A percentile compares a stretch with the other conserved stretches of the same genome.
These are phyloP conservation scores for Micromesistius poutassou DNA, from an alignment of 2,797 vertebrate species.

Conservation along the genomic window DNA sequence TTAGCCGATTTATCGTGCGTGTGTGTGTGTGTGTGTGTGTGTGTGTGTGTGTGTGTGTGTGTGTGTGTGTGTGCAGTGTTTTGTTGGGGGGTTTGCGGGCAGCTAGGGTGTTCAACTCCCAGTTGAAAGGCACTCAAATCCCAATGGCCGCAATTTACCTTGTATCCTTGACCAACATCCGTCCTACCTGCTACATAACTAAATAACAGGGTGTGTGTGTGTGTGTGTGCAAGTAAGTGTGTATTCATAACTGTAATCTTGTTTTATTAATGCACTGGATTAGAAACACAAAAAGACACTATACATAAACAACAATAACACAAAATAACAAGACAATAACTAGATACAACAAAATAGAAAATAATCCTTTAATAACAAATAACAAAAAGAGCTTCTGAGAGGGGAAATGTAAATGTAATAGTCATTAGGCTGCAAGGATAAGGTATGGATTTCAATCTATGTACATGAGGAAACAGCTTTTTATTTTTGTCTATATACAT, in stretches of 20 bases:
- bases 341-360: not conserved
- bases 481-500: not conserved
- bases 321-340: not conserved
- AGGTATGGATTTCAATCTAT: not conserved
- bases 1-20: not conserved
- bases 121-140: not conserved
- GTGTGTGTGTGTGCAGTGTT: too few species aligned
- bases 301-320: not conserved
- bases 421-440: not conserved
- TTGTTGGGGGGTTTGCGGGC: too few species aligned
- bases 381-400: not conserved
- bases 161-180: not conserved
- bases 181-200: not conserved
- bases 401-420: not conserved
- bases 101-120: not conserved
- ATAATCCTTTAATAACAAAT: not conserved
- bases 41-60: conserved; percentile 22
- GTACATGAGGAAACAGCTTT: not conserved
- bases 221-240: too few species aligned
- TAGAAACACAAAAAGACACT: too few species aligned
- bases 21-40: conserved; percentile 18
- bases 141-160: not conserved
- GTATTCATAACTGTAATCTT: too few species aligned
- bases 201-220: not conserved
- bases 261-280: too few species aligned